These are phyloP conservation scores for Drymodes brunneopygia DNA, from an alignment of 2,113 vertebrate genomes.

Conservation along the genomic window DNA sequence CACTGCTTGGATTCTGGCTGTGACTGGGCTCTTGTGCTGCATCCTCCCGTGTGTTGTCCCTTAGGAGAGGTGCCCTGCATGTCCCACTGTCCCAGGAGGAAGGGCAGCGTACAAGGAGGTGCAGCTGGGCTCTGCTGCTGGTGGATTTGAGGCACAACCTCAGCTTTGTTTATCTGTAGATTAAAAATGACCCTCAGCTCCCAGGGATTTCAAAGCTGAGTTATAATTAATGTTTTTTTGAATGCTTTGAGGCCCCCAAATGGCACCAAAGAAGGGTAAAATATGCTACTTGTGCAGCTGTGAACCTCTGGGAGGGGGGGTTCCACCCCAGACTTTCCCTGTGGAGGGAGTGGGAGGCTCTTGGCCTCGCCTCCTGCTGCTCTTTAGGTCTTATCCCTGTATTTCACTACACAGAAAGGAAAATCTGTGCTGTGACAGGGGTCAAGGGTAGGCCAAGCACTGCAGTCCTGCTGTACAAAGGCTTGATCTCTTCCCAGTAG, in stretches of 20 bases:
- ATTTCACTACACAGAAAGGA: neutral
- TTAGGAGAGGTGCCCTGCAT: fast-evolving
- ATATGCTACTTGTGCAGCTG: neutral
- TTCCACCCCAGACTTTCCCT: neutral
- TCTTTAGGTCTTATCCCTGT: neutral
- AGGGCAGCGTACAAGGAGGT: fast-evolving
- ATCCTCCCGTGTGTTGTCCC: neutral
- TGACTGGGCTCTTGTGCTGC: neutral
- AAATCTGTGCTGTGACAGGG: neutral
- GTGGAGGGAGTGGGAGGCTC: neutral
- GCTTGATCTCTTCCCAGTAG: neutral
- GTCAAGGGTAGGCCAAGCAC: neutral
- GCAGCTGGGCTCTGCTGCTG: neutral
- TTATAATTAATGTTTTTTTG: neutral
- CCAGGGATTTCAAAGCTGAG: neutral
- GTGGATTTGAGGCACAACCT: neutral
- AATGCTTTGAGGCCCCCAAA: neutral
- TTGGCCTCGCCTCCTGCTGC: neutral
- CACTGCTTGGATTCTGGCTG: neutral
- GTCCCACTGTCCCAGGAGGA: neutral
- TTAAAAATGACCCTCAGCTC: neutral
- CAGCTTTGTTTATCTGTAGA: conserved; percentile 16
- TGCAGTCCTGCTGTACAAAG: neutral
- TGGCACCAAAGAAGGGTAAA: conserved; percentile 50
- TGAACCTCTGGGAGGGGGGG: neutral